A percentile compares a stretch with the other conserved stretches of the same genome.
These are phyloP conservation scores for Anoplolepis gracilipes DNA, from an alignment of 1,140 invertebrate species.

Conservation along the genomic window DNA sequence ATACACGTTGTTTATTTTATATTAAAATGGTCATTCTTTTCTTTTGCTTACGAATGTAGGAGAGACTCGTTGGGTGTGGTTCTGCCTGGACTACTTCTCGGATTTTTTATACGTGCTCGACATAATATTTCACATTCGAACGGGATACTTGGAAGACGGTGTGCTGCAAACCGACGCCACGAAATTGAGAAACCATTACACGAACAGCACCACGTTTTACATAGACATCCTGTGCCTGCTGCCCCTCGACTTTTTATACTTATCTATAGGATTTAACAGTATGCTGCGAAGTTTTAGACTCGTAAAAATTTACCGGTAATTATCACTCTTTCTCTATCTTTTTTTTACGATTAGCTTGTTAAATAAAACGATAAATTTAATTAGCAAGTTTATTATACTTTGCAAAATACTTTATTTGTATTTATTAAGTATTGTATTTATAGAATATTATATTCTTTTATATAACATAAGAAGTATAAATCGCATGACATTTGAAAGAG, in stretches of 20 bases:
- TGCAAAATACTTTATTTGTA: background rate
- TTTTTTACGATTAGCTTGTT: background rate
- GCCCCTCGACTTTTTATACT: conserved; percentile 98
- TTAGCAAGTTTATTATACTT: background rate
- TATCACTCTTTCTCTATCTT: background rate
- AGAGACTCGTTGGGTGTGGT: conserved; percentile 96
- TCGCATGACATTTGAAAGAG: conserved; percentile 15
- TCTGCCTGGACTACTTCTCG: conserved; percentile 98
- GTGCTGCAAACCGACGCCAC: conserved; percentile 98
- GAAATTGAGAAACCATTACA: conserved; percentile 98
- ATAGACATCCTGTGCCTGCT: conserved; percentile 99
- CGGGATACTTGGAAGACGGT: conserved; percentile 98
- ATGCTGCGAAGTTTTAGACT: conserved; percentile 98
- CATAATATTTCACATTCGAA: conserved; percentile 98
- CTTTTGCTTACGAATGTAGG: conserved; percentile 85
- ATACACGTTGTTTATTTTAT: background rate
- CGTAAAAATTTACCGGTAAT: conserved; percentile 97
- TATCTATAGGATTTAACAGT: conserved; percentile 99
- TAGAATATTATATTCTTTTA: background rate
- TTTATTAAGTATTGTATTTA: background rate
- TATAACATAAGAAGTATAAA: background rate
- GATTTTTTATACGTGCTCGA: conserved; percentile 98
- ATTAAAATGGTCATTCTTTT: conserved; percentile 18
- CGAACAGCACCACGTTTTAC: conserved; percentile 99
- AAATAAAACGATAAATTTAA: background rate